phyloP scores from a whole-genome alignment of 1,140 invertebrate genomes.

The Metopolophium dirhodum region DNA sequence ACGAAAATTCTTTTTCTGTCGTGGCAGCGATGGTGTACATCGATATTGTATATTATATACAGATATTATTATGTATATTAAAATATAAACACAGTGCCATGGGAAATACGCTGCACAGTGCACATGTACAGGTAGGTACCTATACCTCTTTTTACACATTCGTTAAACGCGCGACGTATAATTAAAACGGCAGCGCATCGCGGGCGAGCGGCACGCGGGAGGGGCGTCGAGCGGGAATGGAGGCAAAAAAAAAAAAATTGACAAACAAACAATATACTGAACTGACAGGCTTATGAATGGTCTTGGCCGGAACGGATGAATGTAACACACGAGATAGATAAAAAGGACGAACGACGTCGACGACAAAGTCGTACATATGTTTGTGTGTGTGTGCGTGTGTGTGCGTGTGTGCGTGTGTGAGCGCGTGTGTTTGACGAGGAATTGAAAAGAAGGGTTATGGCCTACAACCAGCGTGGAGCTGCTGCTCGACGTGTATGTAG shows the following conservation, averaged over 20 bases:
- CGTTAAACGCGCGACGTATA: conserved; percentile 20
- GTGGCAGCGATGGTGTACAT: too few species aligned
- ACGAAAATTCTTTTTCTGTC: too few species aligned
- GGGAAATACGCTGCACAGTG: background rate
- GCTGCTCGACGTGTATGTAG: conserved; percentile 50
- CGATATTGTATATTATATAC: background rate
- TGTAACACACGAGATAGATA: conserved; percentile 37
- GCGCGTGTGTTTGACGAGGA: background rate
- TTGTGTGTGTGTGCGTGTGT: background rate
- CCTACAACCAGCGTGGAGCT: background rate
- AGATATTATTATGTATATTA: background rate
- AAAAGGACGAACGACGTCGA: conserved; percentile 42
- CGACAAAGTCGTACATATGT: conserved; percentile 47
- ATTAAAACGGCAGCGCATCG: conserved; percentile 38
- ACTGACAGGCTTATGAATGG: conserved; percentile 49
- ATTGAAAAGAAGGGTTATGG: conserved; percentile 53
- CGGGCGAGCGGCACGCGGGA: background rate
- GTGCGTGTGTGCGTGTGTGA: background rate
- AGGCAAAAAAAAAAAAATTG: conserved; percentile 45
- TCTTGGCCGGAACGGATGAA: conserved; percentile 17
- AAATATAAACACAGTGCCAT: background rate
- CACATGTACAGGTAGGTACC: background rate
- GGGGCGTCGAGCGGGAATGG: background rate
- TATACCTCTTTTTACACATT: background rate
- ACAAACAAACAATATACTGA: conserved; percentile 53